Evolutionary conservation across 2,797 vertebrate genomes (phyloP), one percentile per base, ranked within the genome.

Genomic region (Notamacropus eugenii): DNA sequence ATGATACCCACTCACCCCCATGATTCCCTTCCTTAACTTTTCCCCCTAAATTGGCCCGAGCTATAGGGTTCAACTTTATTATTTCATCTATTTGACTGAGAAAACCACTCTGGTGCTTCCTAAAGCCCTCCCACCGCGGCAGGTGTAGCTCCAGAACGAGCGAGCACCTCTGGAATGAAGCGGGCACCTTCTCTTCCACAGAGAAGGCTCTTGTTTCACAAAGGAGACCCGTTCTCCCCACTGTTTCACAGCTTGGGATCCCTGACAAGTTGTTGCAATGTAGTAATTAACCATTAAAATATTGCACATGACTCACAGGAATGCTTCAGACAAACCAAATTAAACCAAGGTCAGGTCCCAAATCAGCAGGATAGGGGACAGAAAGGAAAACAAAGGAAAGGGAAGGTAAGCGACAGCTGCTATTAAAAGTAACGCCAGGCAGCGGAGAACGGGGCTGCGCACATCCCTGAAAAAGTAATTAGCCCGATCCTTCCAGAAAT

Each of bases 401-500:
- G n/a, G 94, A 58, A 97, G 93, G 97, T 95, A 98, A 94, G 95
- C 55, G 96, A 94, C 62, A 57, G 90, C 94, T 96, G 82, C 97
- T 98, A 96, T 97, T 97, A 96, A 97, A 96, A 98, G 96, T 55
- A 97, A 98, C 31, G 0, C 93, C 29, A 94, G 95, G 96, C 95
- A 95, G 95, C 94, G 93, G 90, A 82, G 94, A 93, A 96, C 92
- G 34, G 91, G 95, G 90, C 95, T 62, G 62, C 93, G 54, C 52
- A 95, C 90, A 91, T 94, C 91, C 95, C 95, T 94, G 96, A 97
- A 97, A 97, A 95, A 95, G 62, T 94, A 98, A 98, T 98, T 98
- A 98, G 97, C 92, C 96, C 97, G 97, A 97, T 97, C 96, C 67
- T 97, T 97, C 95, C 96, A 97, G 97, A 98, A 98, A 97, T 96